Conservation (phyloP, 2,888 invertebrate genomes). For the Endomychus coccineus region DNA sequence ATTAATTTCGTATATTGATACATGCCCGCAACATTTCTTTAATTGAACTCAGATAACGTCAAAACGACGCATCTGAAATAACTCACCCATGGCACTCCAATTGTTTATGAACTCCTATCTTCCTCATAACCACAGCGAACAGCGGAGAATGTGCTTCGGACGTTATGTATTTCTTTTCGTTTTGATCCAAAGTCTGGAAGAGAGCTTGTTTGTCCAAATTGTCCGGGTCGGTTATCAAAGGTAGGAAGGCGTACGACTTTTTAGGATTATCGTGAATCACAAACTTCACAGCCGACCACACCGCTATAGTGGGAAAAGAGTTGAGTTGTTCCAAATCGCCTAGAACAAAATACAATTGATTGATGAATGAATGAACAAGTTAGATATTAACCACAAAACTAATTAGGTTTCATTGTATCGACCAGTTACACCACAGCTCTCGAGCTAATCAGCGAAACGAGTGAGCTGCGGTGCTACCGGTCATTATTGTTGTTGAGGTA, state of each 20-base stretch:
- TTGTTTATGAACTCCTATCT: conserved; percentile 66
- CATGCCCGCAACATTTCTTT: too few species aligned
- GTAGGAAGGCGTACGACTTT: conserved; percentile 65
- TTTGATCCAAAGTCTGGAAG: conserved; percentile 51
- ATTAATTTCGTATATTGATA: too few species aligned
- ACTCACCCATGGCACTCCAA: conserved; percentile 74
- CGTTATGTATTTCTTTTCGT: conserved; percentile 52
- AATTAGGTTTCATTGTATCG: too few species aligned
- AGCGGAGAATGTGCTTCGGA: conserved; percentile 67
- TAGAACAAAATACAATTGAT: too few species aligned
- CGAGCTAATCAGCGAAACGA: too few species aligned
- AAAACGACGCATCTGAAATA: too few species aligned
- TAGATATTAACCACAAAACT: too few species aligned
- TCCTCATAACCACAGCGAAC: conserved; percentile 86
- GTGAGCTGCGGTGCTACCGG: too few species aligned
- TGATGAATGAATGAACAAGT: too few species aligned
- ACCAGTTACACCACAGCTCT: too few species aligned
- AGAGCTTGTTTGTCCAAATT: conserved; percentile 66
- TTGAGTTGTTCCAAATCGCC: conserved; percentile 61
- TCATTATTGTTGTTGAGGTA: too few species aligned
- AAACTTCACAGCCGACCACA: conserved; percentile 88
- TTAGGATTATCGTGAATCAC: conserved; percentile 57
- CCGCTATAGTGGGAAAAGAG: conserved; percentile 84
- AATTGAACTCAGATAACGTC: too few species aligned
- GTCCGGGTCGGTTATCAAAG: conserved; percentile 75